A percentile compares a stretch with the other conserved stretches of the same genome.
Evolutionary conservation across 2,888 invertebrate species (phyloP).

Genomic region (Drosophila mettleri): DNA sequence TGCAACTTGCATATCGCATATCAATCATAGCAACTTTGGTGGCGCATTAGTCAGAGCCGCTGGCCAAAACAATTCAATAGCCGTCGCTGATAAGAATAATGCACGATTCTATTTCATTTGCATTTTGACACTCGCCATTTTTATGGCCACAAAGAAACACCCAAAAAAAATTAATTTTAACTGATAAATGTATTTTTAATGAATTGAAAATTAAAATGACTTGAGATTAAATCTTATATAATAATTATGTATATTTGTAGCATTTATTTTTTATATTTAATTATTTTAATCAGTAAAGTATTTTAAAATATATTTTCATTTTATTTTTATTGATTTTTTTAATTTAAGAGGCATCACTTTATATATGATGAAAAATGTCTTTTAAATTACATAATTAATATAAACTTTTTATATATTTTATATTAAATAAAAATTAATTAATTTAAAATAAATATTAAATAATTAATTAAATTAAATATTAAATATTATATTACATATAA

Average conservation of each 20-base stretch:
- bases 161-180: neutral
- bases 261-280: neutral
- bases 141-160: neutral
- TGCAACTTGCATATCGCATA: conserved; percentile 45
- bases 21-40: conserved; percentile 75
- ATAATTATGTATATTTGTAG: neutral
- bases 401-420: no score
- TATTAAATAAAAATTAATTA: no score
- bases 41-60: conserved; percentile 77
- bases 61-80: conserved; percentile 66
- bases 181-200: conserved; percentile 1
- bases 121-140: conserved; percentile 71
- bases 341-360: no score
- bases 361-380: no score
- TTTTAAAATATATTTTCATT: neutral
- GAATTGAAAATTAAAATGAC: conserved; percentile 1
- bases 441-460: no score
- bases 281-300: no score
- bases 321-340: neutral
- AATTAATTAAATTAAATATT: no score
- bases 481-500: no score
- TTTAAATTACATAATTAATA: no score
- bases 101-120: conserved; percentile 73
- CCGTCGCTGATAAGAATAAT: conserved; percentile 62
- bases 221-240: conserved; percentile 1